A percentile compares a stretch with the other conserved stretches of the same genome.
These are phyloP conservation scores for Poeciliopsis paucimaculata DNA, from an alignment of 2,797 vertebrate species.

Conservation along the genomic window DNA sequence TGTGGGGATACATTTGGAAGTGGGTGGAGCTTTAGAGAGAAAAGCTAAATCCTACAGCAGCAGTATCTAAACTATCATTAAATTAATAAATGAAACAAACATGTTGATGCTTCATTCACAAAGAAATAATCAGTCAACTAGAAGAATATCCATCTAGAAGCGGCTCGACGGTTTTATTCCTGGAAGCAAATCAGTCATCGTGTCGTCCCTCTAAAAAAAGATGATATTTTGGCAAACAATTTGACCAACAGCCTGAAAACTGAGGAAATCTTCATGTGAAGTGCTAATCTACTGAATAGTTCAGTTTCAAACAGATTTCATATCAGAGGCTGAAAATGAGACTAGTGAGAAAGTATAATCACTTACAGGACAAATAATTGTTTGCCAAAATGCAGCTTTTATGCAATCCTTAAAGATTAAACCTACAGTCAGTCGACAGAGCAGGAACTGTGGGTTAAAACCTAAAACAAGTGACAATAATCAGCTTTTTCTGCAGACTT, in stretches of 20 bases:
- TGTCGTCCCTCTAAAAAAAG: neutral
- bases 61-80: neutral
- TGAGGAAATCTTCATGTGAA: neutral
- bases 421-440: neutral
- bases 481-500: neutral
- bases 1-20: conserved; percentile 21
- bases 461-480: neutral
- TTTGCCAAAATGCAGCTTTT: conserved; percentile 24
- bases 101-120: neutral
- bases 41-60: conserved; percentile 10
- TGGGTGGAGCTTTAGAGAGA: conserved; percentile 5
- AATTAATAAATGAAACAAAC: neutral
- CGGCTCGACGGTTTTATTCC: conserved; percentile 11
- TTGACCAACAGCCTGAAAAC: conserved; percentile 16
- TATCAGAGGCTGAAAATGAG: neutral
- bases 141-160: conserved; percentile 15
- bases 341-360: neutral
- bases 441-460: neutral
- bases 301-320: neutral
- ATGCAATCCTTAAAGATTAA: neutral
- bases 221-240: conserved; percentile 37
- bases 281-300: neutral
- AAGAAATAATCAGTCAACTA: neutral
- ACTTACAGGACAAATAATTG: conserved; percentile 17
- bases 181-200: neutral